Conservation (phyloP, 2,113 vertebrate species). For the Elaphurus davidianus region DNA sequence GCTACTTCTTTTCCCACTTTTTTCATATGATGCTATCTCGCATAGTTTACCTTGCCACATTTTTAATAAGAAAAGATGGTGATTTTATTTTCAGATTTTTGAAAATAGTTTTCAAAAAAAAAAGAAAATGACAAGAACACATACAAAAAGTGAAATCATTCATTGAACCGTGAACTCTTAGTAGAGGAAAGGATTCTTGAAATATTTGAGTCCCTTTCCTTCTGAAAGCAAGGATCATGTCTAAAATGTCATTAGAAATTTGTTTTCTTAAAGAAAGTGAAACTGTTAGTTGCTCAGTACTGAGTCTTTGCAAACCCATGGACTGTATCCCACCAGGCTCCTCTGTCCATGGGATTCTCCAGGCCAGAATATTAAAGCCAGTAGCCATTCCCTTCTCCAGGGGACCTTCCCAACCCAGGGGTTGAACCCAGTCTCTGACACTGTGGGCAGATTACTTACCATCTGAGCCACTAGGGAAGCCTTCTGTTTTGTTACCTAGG, state of each 20-base stretch:
- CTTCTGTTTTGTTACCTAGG: not conserved
- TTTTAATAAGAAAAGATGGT: conserved; percentile 27
- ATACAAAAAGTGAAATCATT: not conserved
- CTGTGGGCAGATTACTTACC: not conserved
- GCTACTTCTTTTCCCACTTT: not conserved
- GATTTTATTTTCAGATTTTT: conserved; percentile 39
- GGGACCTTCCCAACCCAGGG: not conserved
- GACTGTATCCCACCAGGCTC: not conserved
- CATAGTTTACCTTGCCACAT: not conserved
- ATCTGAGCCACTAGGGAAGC: not conserved
- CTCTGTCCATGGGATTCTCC: not conserved
- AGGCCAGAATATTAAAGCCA: not conserved
- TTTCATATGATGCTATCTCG: not conserved
- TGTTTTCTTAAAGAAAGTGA: not conserved
- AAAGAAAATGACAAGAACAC: not conserved
- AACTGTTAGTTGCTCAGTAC: not conserved
- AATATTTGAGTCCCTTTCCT: not conserved
- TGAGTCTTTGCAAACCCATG: not conserved
- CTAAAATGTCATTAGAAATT: not conserved
- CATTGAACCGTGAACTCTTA: not conserved
- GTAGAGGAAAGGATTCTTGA: not conserved
- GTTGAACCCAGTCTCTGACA: not conserved
- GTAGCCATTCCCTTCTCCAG: not conserved
- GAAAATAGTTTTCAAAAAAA: not conserved
- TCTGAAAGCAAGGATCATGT: not conserved